Evolutionary conservation across 23 tunicate species (phyloP).

Genomic region (Phallusia fumigata): DNA sequence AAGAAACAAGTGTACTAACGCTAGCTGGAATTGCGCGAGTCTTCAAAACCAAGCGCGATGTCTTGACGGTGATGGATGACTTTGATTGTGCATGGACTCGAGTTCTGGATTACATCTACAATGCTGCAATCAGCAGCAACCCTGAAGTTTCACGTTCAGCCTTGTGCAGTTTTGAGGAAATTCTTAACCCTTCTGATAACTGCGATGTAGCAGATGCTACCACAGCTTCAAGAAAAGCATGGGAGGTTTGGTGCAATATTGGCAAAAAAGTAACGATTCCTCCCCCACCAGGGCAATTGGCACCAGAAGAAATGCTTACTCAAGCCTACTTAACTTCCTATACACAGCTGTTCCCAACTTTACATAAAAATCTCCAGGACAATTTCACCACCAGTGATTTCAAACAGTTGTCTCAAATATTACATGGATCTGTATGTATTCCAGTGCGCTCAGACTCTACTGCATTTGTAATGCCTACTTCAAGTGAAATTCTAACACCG

Average conservation of each 20-base stretch:
- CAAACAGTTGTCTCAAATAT: constrained; percentile 49
- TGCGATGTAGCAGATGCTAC: constrained; percentile 2
- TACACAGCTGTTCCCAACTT: constrained; percentile 48
- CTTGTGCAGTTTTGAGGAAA: constrained; percentile 89
- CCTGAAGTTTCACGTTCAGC: constrained; percentile 84
- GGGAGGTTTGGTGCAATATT: constrained; percentile 85
- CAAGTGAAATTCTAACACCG: constrained; percentile 62
- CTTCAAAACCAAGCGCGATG: constrained; percentile 60
- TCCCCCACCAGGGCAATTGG: constrained; percentile 64
- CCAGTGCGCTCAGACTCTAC: constrained; percentile 87
- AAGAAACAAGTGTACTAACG: constrained; percentile 87
- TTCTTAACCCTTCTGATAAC: constrained; percentile 44
- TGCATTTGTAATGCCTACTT: constrained; percentile 75
- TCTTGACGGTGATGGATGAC: constrained; percentile 45
- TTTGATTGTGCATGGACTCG: constrained; percentile 72
- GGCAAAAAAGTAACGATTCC: constrained; percentile 67
- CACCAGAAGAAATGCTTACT: constrained; percentile 72
- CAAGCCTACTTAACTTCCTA: constrained; percentile 84
- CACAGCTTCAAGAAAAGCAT: constrained; percentile 41
- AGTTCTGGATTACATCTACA: constrained; percentile 61
- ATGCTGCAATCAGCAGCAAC: constrained; percentile 61
- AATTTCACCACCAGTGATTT: constrained; percentile 56
- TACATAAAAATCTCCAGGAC: constrained; percentile 51
- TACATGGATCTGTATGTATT: constrained; percentile 58
- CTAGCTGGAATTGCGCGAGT: constrained; percentile 88